Evolutionary conservation across 1,140 invertebrate species (phyloP).

Genomic region (Zaprionus vittiger): DNA sequence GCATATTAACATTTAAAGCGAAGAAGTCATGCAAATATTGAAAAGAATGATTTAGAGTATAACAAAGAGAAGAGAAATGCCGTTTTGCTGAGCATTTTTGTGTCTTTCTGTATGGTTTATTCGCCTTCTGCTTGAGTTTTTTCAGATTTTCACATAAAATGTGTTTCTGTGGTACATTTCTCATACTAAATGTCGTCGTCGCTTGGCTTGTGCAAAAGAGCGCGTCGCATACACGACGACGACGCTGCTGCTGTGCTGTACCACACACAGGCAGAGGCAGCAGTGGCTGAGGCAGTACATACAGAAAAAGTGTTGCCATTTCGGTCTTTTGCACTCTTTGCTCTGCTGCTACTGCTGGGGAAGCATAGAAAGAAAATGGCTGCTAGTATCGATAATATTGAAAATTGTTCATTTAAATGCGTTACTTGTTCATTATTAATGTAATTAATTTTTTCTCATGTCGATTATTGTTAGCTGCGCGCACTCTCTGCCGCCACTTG

Average conservation of each 20-base stretch:
- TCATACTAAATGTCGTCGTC: constrained; percentile 43
- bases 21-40: neutral
- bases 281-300: constrained; percentile 46
- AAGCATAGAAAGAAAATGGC: constrained; percentile 48
- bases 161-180: constrained; percentile 43
- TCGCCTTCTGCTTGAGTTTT: constrained; percentile 39
- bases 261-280: constrained; percentile 18
- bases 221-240: constrained; percentile 47
- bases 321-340: constrained; percentile 61
- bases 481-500: constrained; percentile 32
- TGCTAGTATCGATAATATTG: constrained; percentile 30
- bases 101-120: constrained; percentile 11
- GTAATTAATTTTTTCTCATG: constrained; percentile 32
- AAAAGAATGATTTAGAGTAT: neutral
- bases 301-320: constrained; percentile 78
- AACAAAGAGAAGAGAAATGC: neutral
- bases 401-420: constrained; percentile 30
- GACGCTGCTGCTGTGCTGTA: constrained; percentile 41
- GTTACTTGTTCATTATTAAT: constrained; percentile 17
- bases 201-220: constrained; percentile 48
- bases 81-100: constrained; percentile 1
- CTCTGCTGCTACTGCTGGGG: constrained; percentile 23
- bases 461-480: constrained; percentile 45
- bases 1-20: neutral
- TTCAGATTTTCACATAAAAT: constrained; percentile 42